Conservation (phyloP, 1,140 invertebrate species). For the Trichoplusia ni region DNA sequence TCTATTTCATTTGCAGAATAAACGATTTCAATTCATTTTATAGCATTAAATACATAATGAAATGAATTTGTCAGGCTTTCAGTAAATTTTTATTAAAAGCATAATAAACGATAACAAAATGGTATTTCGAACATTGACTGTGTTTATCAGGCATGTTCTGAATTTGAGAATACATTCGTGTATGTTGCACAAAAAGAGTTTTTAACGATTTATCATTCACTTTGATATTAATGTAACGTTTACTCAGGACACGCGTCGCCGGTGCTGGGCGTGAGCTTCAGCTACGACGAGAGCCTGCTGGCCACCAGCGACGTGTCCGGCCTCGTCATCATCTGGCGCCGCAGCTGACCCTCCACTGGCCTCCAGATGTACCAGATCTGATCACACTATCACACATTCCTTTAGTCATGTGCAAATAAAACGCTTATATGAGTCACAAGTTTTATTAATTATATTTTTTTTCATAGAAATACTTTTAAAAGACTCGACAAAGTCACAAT, state of each 20-base stretch:
- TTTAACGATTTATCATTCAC: not conserved
- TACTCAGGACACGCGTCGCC: constrained; percentile 87
- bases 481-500: constrained; percentile 78
- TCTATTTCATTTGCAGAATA: no score
- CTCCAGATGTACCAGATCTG: not conserved
- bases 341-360: constrained; percentile 1
- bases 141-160: no score
- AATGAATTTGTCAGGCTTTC: no score
- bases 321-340: constrained; percentile 91
- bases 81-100: no score
- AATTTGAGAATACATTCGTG: no score
- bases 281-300: constrained; percentile 93
- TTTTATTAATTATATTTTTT: constrained; percentile 60
- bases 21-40: no score
- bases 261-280: constrained; percentile 92
- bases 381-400: not conserved
- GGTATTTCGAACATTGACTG: not conserved
- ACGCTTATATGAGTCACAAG: constrained; percentile 62
- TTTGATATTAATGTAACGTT: not conserved
- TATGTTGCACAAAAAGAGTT: no score
- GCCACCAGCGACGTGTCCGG: constrained; percentile 93
- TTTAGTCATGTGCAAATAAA: constrained; percentile 48
- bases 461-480: constrained; percentile 80
- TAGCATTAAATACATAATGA: no score
- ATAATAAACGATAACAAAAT: no score